phyloP scores from a whole-genome alignment of 2,113 vertebrate genomes.

The Pholis gunnellus region DNA sequence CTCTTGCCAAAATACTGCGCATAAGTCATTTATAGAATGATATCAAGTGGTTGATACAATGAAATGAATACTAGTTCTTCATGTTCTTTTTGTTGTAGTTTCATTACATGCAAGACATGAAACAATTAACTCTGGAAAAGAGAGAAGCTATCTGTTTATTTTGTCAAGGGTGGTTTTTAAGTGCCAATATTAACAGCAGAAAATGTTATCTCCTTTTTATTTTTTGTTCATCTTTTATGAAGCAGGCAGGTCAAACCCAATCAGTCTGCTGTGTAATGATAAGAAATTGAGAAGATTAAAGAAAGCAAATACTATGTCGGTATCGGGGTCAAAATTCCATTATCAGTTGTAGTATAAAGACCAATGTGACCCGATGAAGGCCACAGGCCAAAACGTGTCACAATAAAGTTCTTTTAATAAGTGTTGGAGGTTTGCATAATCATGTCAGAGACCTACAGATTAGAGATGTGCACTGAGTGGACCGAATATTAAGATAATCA shows the following conservation, averaged over 20 bases:
- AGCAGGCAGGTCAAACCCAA: not conserved
- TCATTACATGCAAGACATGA: not conserved
- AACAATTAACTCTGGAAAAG: not conserved
- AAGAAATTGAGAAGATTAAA: not conserved
- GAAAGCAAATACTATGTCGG: not conserved
- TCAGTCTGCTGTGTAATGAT: not conserved
- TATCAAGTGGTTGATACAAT: not conserved
- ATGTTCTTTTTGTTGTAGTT: not conserved
- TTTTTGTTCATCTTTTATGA: constrained; percentile 18
- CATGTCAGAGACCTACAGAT: not conserved
- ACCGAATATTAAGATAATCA: not conserved
- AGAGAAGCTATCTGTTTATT: constrained; percentile 20
- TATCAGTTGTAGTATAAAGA: not conserved
- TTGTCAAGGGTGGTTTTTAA: constrained; percentile 16
- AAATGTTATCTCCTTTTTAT: not conserved
- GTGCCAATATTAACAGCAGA: constrained; percentile 18
- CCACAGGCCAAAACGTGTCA: not conserved
- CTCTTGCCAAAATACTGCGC: not conserved
- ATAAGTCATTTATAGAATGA: not conserved
- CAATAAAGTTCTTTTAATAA: not conserved
- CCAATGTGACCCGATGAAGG: not conserved
- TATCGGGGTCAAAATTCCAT: not conserved
- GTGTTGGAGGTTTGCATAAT: too few relatives aligned
- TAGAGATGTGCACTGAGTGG: too few relatives aligned
- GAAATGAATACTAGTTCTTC: not conserved